Conservation (phyloP, 2,888 invertebrate genomes). For the Trypoxylon attenuatum region DNA sequence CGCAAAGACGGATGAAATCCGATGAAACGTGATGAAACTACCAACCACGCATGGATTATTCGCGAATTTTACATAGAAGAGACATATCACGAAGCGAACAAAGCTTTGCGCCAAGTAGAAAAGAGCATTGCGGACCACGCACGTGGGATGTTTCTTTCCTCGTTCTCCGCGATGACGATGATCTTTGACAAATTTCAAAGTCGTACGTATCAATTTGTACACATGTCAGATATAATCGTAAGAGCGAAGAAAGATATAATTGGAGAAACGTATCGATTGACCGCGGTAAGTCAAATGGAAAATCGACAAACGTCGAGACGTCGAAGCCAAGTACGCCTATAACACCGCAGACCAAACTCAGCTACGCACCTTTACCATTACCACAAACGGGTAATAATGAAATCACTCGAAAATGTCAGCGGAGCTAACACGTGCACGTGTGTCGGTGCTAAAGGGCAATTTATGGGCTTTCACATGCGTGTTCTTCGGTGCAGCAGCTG, state of each 20-base stretch:
- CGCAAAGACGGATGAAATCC: slow-evolving; percentile 12
- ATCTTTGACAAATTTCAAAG: no score
- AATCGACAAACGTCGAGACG: slow-evolving; percentile 22
- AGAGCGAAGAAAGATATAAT: not conserved
- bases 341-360: no score
- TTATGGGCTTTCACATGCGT: not conserved
- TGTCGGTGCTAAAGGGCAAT: not conserved
- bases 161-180: no score
- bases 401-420: slow-evolving; percentile 24
- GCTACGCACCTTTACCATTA: no score
- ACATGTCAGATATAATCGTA: no score
- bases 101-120: not conserved
- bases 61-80: not conserved
- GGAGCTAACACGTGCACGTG: slow-evolving; percentile 9
- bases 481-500: slow-evolving; percentile 7
- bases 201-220: no score
- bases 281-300: slow-evolving; percentile 4
- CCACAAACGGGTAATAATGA: slow-evolving; percentile 16
- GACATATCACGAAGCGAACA: no score
- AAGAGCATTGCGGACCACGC: no score
- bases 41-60: not conserved
- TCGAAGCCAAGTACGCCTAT: no score
- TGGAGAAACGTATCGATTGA: no score
- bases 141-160: no score
- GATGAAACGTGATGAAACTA: slow-evolving; percentile 38